Base-by-base conservation (phyloP, 2,797 vertebrate species). In the Cynodonichthys magdalenae region DNA sequence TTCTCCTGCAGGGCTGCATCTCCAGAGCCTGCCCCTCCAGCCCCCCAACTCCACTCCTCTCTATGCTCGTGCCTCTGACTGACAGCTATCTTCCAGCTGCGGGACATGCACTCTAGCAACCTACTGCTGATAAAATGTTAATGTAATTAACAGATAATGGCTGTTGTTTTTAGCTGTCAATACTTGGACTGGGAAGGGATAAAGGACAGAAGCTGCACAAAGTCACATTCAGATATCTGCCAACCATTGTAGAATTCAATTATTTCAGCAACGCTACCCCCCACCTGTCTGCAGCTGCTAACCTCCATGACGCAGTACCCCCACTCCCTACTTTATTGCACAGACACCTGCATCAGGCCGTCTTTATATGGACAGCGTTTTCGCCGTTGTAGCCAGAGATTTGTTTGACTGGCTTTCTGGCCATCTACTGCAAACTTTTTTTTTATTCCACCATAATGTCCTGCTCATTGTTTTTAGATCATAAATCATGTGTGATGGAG, bases 71-170 rank as follows among this genome's bases (percentile, higher is more conserved):
- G 70, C 77, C 60, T 78, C 87, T 93, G 93, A 94, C 88, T 92
- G 92, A 93, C 92, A 92, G 90, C 91, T 93, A 92, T 94, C 93
- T 92, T 89, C 85, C 83, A 87, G 87, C 89, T 89, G 89, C 74
- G 85, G 87, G 89, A 91, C 88, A 89, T 77, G 86, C 83, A 76
- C 82, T 82, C 88, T 77, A 63, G 80, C 87, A 77, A 80, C 86
- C 86, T 64, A 15, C 75, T 34, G 66, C 93, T 93, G 93, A 94
- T 94, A 94, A 94, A 94, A 94, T 94, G 93, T 94, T 94, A 94
- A 94, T 94, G 93, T 94, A 94, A 94, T 94, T 94, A 94, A 94
- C 93, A 94, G 93, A 94, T 94, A 94, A 94, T 94, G 93, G 91
- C 93, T 92, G 93, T 94, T 94, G 92, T 94, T 94, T 94, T 94